phyloP scores from a whole-genome alignment of 2,888 invertebrate genomes.

The Flabesymbios commensalis region DNA sequence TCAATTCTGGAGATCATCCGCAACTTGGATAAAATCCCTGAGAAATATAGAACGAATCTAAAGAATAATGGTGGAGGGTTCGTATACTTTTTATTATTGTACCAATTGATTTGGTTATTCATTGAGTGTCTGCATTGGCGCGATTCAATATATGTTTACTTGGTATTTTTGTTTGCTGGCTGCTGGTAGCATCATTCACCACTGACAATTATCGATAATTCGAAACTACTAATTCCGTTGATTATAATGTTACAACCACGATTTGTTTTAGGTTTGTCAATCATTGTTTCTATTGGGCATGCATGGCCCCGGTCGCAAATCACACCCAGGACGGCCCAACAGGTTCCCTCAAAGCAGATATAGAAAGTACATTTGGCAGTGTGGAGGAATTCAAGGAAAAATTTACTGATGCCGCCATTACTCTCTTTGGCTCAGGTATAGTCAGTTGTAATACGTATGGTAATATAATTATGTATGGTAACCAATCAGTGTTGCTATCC shows the following conservation, averaged over 20 bases:
- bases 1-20: slow-evolving; percentile 44
- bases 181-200: neutral
- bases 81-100: slow-evolving; percentile 8
- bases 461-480: too few species aligned
- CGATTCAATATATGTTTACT: neutral
- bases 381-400: slow-evolving; percentile 40
- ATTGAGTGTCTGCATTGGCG: neutral
- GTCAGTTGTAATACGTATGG: neutral
- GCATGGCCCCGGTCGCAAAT: slow-evolving; percentile 45
- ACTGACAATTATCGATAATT: neutral
- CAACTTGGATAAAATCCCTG: slow-evolving; percentile 42
- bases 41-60: slow-evolving; percentile 34
- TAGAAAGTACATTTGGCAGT: slow-evolving; percentile 41
- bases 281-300: slow-evolving; percentile 50
- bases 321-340: slow-evolving; percentile 37
- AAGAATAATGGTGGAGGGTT: slow-evolving; percentile 50
- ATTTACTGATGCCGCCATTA: slow-evolving; percentile 41
- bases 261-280: slow-evolving; percentile 45
- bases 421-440: slow-evolving; percentile 51
- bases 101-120: neutral
- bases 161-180: neutral
- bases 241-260: neutral
- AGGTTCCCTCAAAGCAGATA: slow-evolving; percentile 36
- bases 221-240: neutral
- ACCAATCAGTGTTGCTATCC: too few species aligned